A percentile compares a stretch with the other conserved stretches of the same genome.
These are phyloP conservation scores for Euproctis similis DNA, from an alignment of 2,888 invertebrate species.

Conservation along the genomic window DNA sequence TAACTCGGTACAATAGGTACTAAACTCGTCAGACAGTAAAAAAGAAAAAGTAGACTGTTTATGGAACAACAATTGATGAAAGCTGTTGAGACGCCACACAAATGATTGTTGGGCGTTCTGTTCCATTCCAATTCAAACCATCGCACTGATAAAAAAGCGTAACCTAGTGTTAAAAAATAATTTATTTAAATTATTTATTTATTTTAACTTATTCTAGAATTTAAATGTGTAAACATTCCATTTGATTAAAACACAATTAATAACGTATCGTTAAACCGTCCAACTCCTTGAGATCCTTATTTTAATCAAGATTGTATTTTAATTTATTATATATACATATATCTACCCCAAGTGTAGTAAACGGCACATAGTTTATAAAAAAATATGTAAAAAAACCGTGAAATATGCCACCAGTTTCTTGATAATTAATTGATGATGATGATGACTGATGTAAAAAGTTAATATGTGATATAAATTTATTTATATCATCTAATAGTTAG, in stretches of 20 bases:
- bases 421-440: no score
- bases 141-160: conserved; percentile 39
- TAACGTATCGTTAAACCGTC: conserved; percentile 19
- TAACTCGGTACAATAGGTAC: no score
- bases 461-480: conserved; percentile 66
- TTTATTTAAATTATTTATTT: conserved; percentile 71
- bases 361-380: conserved; percentile 50
- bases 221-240: no score
- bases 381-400: conserved; percentile 39
- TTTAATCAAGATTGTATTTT: conserved; percentile 14
- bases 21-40: no score
- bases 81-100: no score
- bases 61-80: no score
- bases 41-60: no score
- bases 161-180: conserved; percentile 55
- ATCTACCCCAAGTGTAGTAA: conserved; percentile 21
- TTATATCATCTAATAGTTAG: conserved; percentile 65
- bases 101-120: no score
- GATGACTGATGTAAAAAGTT: conserved; percentile 72
- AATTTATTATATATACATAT: conserved; percentile 11
- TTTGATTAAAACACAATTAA: no score
- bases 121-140: conserved; percentile 42
- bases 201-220: conserved; percentile 72
- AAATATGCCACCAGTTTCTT: conserved; percentile 56
- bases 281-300: conserved; percentile 16